Evolutionary conservation across 2,888 invertebrate genomes (phyloP).

Genomic region (Drosophila fulvimacula): DNA sequence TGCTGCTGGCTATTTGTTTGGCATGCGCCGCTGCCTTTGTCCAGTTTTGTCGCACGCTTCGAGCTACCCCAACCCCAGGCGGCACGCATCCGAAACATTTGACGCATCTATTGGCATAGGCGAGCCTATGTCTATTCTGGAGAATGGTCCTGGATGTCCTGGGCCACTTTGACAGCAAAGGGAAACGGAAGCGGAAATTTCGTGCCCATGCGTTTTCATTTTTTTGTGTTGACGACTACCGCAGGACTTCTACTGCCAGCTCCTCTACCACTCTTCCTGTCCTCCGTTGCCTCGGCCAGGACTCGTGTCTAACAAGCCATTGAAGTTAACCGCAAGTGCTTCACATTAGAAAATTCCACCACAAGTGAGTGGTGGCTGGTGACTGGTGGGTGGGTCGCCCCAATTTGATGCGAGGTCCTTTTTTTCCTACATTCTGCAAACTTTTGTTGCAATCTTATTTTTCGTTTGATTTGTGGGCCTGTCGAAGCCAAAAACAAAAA

Average conservation of each 20-base stretch:
- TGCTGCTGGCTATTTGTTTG: conserved; percentile 41
- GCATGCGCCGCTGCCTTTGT: conserved; percentile 69
- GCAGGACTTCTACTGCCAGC: background rate
- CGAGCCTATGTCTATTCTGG: conserved; percentile 23
- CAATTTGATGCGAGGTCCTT: conserved; percentile 17
- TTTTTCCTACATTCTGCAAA: conserved; percentile 45
- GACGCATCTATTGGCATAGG: conserved; percentile 62
- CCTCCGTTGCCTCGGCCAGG: background rate
- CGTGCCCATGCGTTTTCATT: conserved; percentile 80
- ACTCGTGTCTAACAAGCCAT: conserved; percentile 35
- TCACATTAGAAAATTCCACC: background rate
- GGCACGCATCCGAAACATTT: conserved; percentile 67
- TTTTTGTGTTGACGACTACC: conserved; percentile 68
- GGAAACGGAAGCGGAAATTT: conserved; percentile 78
- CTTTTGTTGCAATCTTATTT: conserved; percentile 68
- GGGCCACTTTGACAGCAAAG: conserved; percentile 71
- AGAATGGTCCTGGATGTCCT: background rate
- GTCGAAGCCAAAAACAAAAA: conserved; percentile 20
- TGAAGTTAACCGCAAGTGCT: conserved; percentile 47
- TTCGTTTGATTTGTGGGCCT: conserved; percentile 63
- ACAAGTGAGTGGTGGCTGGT: too few relatives aligned
- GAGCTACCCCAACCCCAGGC: conserved; percentile 1
- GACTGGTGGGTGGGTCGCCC: background rate
- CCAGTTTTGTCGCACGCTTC: conserved; percentile 64
- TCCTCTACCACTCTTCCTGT: background rate